Base-by-base conservation (phyloP, 1,140 invertebrate genomes). In the Eriosoma lanigerum region DNA sequence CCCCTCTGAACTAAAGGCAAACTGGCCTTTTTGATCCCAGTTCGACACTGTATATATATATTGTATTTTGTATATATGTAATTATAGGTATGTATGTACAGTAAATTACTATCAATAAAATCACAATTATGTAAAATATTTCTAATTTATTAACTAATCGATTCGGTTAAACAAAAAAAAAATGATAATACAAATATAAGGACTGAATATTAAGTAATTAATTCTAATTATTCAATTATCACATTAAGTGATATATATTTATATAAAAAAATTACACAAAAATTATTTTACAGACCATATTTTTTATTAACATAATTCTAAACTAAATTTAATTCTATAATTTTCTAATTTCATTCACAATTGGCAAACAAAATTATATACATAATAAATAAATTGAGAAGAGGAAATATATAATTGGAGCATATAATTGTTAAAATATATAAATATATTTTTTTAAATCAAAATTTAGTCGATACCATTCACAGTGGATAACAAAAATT, bases 321-420 rank as follows among this genome's bases (percentile, higher is more conserved):
- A 72, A 29, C 48, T 68, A 56, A 56, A 21, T 81, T 72, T 56
- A 58, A 56, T 24, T 72, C 54, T 81, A 81, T 56, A 26, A 70
- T 70, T 81, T 24, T 70, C 50, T 72, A 81, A 81, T 58, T 66
- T 54, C 44, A 72, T 54, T 50, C 32, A 70, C 50, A 81, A 17
- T 81, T 81, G 60, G 64, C 17, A 62, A 81, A 81, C 64, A 70
- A 70, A 81, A 81, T 81, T 72, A 1, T 56, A 58, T 38, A 81
- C 48, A 64, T n/a, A 81, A 56, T 44, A 81, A 81, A 81, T 75
- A 62, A 46, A 78, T 60, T 60, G 38, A 62, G 38, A 62, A 58
- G 44, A 44, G 13, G 21, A 56, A 56, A 75, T 38, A 58, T 48
- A 78, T 1, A 62, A 21, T 48, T 24, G 1, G 1, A n/a, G 21